Evolutionary conservation across 2,113 vertebrate species (phyloP).

Genomic region (Lepisosteus oculatus): DNA sequence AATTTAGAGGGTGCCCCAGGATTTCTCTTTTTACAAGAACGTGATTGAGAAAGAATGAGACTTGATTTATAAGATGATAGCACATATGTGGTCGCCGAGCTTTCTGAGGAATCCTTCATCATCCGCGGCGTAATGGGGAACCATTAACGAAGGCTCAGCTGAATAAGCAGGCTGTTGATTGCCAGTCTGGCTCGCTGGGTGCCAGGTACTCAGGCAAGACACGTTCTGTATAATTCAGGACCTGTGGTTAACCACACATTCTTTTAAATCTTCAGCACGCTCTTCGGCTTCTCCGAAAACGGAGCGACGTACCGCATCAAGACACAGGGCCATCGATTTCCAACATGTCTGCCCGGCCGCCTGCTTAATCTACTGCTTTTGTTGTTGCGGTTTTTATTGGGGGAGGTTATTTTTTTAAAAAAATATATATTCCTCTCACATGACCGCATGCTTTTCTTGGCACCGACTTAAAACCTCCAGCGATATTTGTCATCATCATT

Average conservation of each 20-base stretch:
- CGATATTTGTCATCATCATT: no score
- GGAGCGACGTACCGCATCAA: background rate
- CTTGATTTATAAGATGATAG: no score
- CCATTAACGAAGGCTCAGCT: background rate
- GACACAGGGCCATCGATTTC: background rate
- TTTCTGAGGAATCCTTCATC: no score
- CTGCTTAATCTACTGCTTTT: background rate
- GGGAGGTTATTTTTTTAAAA: no score
- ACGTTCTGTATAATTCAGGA: background rate
- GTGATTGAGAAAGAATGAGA: background rate
- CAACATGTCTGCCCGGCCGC: background rate
- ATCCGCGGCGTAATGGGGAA: background rate
- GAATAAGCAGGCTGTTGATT: background rate
- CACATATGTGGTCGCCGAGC: no score
- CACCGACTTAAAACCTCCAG: no score
- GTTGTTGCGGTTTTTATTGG: no score
- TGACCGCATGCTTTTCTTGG: no score
- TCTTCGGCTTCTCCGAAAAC: background rate
- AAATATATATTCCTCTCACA: no score
- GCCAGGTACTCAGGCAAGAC: background rate
- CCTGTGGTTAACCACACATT: constrained; percentile 9
- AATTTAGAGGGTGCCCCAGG: background rate
- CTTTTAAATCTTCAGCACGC: constrained; percentile 1
- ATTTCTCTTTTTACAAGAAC: background rate
- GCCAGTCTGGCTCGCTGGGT: background rate